Evolutionary conservation across 35 echinoderm and acorn worm genomes (phyloP).

Genomic region (Stichopus chloronotus): DNA sequence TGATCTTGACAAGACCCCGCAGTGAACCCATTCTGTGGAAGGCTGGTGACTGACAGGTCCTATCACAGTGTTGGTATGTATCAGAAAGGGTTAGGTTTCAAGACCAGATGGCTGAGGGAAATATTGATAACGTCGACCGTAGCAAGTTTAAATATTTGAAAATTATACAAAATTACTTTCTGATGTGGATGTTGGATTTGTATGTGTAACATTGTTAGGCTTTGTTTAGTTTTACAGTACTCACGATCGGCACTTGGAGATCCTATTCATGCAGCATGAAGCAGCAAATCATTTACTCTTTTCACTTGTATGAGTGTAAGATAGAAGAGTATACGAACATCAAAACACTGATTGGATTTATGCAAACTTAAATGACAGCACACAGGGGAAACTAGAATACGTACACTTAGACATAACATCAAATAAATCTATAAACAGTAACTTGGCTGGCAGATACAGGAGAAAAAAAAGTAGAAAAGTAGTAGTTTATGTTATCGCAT

Average conservation of each 20-base stretch:
- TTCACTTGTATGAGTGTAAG: not conserved
- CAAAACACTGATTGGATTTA: not conserved
- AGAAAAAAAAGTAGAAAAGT: no score
- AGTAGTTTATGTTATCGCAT: no score
- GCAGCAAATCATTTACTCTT: not conserved
- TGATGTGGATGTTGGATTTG: not conserved
- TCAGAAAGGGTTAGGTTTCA: slow-evolving; percentile 45
- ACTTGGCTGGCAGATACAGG: no score
- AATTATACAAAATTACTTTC: slow-evolving; percentile 1
- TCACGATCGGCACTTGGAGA: no score
- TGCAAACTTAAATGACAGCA: not conserved
- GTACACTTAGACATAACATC: not conserved
- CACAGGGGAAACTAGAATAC: not conserved
- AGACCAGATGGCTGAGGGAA: slow-evolving; percentile 21
- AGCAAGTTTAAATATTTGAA: not conserved
- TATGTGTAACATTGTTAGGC: not conserved
- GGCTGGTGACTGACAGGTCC: slow-evolving; percentile 56
- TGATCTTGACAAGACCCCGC: slow-evolving; percentile 47
- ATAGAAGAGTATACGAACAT: not conserved
- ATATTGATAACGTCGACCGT: not conserved
- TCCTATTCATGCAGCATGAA: no score
- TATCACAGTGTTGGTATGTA: slow-evolving; percentile 63
- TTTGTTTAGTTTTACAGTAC: not conserved
- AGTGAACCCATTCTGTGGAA: slow-evolving; percentile 52
- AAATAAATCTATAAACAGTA: not conserved